Evolutionary conservation across 1,140 invertebrate species (phyloP).

Genomic region (Adoxophyes honmai): DNA sequence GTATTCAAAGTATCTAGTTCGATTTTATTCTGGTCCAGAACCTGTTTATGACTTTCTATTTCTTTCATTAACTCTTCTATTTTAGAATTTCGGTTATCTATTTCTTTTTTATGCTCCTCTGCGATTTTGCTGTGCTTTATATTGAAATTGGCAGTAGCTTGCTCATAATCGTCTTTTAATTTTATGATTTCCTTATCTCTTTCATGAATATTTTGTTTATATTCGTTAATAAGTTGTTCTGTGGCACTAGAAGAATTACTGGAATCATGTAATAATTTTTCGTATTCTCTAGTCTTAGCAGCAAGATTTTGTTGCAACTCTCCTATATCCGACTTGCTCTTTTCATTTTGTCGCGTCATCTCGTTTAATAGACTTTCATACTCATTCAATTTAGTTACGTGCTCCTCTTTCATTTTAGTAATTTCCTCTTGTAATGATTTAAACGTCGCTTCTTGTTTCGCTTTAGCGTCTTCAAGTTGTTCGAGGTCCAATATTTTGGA

Average conservation of each 20-base stretch:
- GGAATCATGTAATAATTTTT: constrained; percentile 52
- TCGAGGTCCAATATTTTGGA: constrained; percentile 76
- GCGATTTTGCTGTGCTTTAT: constrained; percentile 67
- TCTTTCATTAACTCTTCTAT: constrained; percentile 69
- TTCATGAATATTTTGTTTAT: constrained; percentile 65
- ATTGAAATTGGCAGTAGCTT: constrained; percentile 64
- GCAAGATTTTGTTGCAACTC: constrained; percentile 61
- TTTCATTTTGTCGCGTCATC: constrained; percentile 64
- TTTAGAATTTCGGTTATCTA: constrained; percentile 68
- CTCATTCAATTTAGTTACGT: constrained; percentile 63
- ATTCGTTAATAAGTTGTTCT: constrained; percentile 65
- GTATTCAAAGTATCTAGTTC: constrained; percentile 61
- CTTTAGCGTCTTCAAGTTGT: constrained; percentile 68
- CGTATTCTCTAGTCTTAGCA: constrained; percentile 63
- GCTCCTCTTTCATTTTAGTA: constrained; percentile 56
- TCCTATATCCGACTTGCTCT: constrained; percentile 61
- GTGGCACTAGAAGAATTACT: constrained; percentile 42
- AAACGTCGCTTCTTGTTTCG: constrained; percentile 68
- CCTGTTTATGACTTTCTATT: constrained; percentile 71
- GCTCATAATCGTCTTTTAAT: constrained; percentile 68
- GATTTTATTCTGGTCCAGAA: constrained; percentile 70
- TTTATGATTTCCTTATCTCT: constrained; percentile 69
- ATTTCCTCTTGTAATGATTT: constrained; percentile 66
- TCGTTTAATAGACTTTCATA: constrained; percentile 65
- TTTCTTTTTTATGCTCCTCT: constrained; percentile 70